Percentiles rank a stretch among this genome's conserved stretches.
phyloP scores from a whole-genome alignment of 2,797 vertebrate species.

The Paramormyrops hopkinsi region DNA sequence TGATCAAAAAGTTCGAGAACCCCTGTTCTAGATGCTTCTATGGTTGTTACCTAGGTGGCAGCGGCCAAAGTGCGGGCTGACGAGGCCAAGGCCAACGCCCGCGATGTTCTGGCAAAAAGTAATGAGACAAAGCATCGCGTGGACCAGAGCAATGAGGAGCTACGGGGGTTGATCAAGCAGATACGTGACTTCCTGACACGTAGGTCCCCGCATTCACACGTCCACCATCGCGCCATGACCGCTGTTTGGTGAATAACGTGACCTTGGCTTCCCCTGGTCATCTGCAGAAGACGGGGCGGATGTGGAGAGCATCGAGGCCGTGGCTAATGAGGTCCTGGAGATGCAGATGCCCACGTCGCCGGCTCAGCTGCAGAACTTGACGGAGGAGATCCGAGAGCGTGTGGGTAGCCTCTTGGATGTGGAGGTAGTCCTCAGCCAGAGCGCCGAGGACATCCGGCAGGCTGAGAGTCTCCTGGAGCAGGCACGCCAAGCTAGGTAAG shows the following conservation, averaged over 20 bases:
- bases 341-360: slow-evolving; percentile 95
- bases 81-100: slow-evolving; percentile 80
- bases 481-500: slow-evolving; percentile 79
- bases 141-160: slow-evolving; percentile 82
- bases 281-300: slow-evolving; percentile 86
- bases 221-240: neutral
- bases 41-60: neutral
- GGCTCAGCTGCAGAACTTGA: slow-evolving; percentile 82
- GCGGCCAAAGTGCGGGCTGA: slow-evolving; percentile 84
- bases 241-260: neutral
- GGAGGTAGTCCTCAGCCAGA: slow-evolving; percentile 82
- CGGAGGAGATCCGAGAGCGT: slow-evolving; percentile 80
- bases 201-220: neutral
- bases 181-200: slow-evolving; percentile 78
- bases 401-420: slow-evolving; percentile 85
- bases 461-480: slow-evolving; percentile 80
- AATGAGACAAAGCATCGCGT: slow-evolving; percentile 81
- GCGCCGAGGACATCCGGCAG: slow-evolving; percentile 74
- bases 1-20: neutral
- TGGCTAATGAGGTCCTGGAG: slow-evolving; percentile 86
- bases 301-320: slow-evolving; percentile 85
- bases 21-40: neutral
- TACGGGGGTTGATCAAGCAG: slow-evolving; percentile 83
- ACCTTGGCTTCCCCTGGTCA: neutral
- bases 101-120: slow-evolving; percentile 78